Percentiles rank a stretch among this genome's conserved stretches.
phyloP scores from a whole-genome alignment of 2,888 invertebrate species.

The Prosapia bicincta region DNA sequence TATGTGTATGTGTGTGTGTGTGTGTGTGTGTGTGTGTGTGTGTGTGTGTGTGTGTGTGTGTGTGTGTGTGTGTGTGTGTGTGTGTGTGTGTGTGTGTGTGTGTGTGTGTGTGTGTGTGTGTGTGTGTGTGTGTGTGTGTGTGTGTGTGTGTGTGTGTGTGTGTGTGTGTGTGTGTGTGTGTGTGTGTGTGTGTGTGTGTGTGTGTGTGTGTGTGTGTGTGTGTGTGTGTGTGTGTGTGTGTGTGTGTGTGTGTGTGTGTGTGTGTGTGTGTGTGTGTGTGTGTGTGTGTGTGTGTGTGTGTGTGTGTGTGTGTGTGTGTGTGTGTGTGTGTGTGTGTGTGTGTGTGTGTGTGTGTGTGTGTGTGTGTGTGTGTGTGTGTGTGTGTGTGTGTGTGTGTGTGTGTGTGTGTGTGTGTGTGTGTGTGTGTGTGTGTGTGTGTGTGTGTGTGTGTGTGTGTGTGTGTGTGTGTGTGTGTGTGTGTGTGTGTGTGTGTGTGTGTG shows the following conservation, averaged over 20 bases:
- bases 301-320: no score
- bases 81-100: neutral
- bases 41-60: neutral
- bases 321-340: neutral
- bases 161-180: no score
- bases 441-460: neutral
- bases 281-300: neutral
- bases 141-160: neutral
- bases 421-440: neutral
- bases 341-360: neutral
- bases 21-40: neutral
- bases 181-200: no score
- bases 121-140: neutral
- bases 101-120: no score
- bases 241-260: neutral
- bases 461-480: neutral
- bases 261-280: neutral
- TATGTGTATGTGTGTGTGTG: neutral
- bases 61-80: neutral
- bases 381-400: neutral
- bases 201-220: neutral
- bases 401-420: neutral
- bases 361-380: neutral
- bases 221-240: neutral
- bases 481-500: neutral